Base-by-base conservation (phyloP, 2,888 invertebrate genomes). In the Branchipolynoe longqiensis region DNA sequence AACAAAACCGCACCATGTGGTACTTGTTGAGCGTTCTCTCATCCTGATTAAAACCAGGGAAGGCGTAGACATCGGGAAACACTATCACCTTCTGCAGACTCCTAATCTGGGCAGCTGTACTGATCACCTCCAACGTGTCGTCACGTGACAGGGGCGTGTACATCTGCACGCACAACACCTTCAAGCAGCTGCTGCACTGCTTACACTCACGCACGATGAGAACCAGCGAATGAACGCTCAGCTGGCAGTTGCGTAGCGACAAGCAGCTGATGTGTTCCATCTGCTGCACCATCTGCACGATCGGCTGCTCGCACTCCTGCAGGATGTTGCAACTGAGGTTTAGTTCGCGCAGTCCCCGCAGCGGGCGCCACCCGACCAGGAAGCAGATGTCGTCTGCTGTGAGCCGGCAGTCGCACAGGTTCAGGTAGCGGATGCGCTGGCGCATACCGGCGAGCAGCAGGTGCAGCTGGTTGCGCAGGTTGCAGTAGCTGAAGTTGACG, bases 241-340 rank as follows among this genome's bases (percentile, higher is more conserved):
- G 89, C 22, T 89, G 88, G 85, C 90, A 91, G 86, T 90, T 90
- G 2, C 91, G 90, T 6, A 90, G 41, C 0, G 91, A 90, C 82
- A 92, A 88, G 85, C 91, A 91, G n/a, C 89, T 87, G 31, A 91
- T 48, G 58, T 87, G 64, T 0, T 86, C 86, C 83, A 90, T 90
- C 41, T 82, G 85, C 74, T 88, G 84, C n/a, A 90, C 40, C 81
- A 90, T 28, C 18, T 82, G 78, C 6, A 89, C 56, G 33, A 89
- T 86, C 64, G 88, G 81, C 25, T 86, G 33, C 1, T 89, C 89
- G 1, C 88, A 85, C 8, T 86, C 74, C 74, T 88, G 86, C 28
- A 92, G 88, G 85, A 90, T 90, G 88, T 92, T 92, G 58, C 91
- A 88, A 87, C 92, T 91, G 48, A 92, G 86, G 85, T 92, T 91